Conservation (phyloP, 2,797 vertebrate genomes). For the Centroberyx gerrardi region DNA sequence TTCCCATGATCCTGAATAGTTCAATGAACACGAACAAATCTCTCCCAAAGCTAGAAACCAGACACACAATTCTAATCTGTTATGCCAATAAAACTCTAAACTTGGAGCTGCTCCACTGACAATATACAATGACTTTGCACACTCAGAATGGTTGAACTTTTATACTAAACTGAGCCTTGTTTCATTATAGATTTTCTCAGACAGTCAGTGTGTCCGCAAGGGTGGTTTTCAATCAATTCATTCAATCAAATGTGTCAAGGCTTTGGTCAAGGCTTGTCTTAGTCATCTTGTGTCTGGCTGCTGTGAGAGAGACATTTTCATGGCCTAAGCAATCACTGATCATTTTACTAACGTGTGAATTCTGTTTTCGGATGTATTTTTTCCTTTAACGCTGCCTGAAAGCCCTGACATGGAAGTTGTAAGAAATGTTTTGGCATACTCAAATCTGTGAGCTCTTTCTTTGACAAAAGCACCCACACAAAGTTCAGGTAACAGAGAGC, state of each 20-base stretch:
- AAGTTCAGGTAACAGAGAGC: conserved; percentile 21
- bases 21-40: background rate
- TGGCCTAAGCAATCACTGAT: background rate
- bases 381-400: background rate
- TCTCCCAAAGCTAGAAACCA: background rate
- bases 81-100: background rate
- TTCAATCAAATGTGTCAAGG: background rate
- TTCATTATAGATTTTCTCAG: background rate
- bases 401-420: background rate
- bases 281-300: background rate
- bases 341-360: background rate
- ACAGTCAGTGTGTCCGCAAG: background rate
- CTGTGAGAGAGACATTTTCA: background rate
- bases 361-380: background rate
- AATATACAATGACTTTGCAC: background rate
- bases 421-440: background rate
- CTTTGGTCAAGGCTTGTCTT: background rate
- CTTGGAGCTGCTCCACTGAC: background rate
- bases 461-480: conserved; percentile 10
- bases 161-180: no score
- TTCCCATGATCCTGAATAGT: background rate
- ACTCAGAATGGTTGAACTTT: no score
- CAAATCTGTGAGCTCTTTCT: background rate
- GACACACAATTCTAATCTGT: background rate
- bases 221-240: background rate